A percentile compares a stretch with the other conserved stretches of the same genome.
phyloP scores from a whole-genome alignment of 2,113 vertebrate genomes.

The Myocastor coypus region DNA sequence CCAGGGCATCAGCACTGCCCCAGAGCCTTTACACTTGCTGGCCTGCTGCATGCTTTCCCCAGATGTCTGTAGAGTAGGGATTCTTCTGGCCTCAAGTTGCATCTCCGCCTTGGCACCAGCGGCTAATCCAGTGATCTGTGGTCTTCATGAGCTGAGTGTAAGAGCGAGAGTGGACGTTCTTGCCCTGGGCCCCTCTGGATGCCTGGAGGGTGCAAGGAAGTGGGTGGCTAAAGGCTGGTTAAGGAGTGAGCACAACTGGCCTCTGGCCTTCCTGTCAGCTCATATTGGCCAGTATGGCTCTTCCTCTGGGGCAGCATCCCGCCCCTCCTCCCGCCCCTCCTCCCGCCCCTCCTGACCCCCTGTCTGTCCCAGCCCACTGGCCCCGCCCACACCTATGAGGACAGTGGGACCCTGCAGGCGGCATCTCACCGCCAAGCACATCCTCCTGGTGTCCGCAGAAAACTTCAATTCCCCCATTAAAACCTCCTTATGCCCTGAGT shows the following conservation, averaged over 20 bases:
- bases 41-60: neutral
- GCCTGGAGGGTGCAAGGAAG: neutral
- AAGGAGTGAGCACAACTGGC: neutral
- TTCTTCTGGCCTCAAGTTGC: neutral
- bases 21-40: neutral
- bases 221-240: neutral
- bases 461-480: neutral
- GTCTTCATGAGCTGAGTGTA: neutral
- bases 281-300: neutral
- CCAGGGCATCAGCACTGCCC: neutral
- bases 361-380: neutral
- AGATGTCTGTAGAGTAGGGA: too few relatives aligned
- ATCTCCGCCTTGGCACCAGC: too few relatives aligned
- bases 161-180: neutral
- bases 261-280: neutral
- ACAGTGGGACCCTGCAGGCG: too few relatives aligned
- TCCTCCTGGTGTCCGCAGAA: neutral
- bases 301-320: accelerated
- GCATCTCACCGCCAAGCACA: neutral
- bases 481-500: neutral
- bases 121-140: accelerated
- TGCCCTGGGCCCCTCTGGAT: neutral
- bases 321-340: neutral
- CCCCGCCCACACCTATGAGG: neutral
- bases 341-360: neutral